Evolutionary conservation across 1,140 invertebrate genomes (phyloP), one percentile per base, ranked within the genome.

Genomic region (Lithobius niger): DNA sequence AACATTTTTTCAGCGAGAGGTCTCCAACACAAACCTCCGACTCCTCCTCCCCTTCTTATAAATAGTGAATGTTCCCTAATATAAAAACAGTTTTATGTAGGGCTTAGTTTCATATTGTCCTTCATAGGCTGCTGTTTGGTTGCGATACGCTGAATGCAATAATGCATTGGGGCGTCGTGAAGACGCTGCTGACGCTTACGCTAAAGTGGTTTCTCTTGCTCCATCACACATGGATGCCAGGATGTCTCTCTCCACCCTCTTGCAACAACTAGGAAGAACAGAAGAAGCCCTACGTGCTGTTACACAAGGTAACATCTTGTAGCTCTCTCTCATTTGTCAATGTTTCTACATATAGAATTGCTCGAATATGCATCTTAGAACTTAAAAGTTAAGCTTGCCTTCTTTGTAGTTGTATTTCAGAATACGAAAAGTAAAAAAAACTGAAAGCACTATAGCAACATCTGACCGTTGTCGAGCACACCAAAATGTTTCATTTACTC

Each of bases 61-160:
- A n/a, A n/a, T n/a, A n/a, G n/a, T n/a, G n/a, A n/a, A n/a, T n/a
- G n/a, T n/a, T n/a, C n/a, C n/a, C n/a, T n/a, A n/a, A n/a, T n/a
- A n/a, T n/a, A n/a, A n/a, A n/a, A n/a, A n/a, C n/a, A n/a, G n/a
- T n/a, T n/a, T n/a, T n/a, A n/a, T n/a, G n/a, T n/a, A n/a, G n/a
- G n/a, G n/a, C n/a, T n/a, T 44, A 44, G 18, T 36, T 55, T 15
- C n/a, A n/a, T n/a, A n/a, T n/a, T n/a, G n/a, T 57, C 2, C n/a
- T 26, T 49, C 54, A 19, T 75, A 81, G 56, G 73, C 75, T 26
- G 88, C 86, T 1, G 87, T 96, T 10, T 96, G 91, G 91, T 70
- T 95, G 18, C 80, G 84, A 57, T 84, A 91, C 69, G 91, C 86
- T 0, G 90, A 96, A 66, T 93, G 88, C 69, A 76, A 90, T 57